phyloP scores from a whole-genome alignment of 2,888 invertebrate species.

The Seira sanloemensis region DNA sequence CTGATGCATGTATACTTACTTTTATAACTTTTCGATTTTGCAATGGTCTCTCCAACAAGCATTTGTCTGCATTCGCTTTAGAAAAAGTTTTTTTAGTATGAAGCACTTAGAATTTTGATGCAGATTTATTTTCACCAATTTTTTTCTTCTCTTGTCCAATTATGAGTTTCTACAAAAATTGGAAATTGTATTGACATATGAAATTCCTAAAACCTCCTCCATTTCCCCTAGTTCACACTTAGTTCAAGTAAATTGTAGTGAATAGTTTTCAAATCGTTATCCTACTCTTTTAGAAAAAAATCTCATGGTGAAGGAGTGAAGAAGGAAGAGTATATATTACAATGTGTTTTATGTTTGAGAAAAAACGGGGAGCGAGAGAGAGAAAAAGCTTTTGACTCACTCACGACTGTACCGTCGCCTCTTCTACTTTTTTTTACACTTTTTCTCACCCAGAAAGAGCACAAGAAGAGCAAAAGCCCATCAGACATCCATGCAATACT shows the following conservation, averaged over 20 bases:
- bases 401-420: conserved; percentile 46
- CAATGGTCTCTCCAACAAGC: background rate
- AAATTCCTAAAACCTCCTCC: background rate
- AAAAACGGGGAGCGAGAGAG: conserved; percentile 4
- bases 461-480: background rate
- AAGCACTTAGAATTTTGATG: background rate
- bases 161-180: no score
- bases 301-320: background rate
- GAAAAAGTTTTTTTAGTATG: background rate
- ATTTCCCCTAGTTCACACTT: background rate
- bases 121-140: background rate
- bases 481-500: conserved; percentile 20
- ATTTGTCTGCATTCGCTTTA: background rate
- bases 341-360: background rate
- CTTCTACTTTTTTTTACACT: conserved; percentile 8
- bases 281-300: background rate
- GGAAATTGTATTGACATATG: no score
- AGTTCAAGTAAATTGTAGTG: background rate
- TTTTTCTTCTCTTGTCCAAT: no score
- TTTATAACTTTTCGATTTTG: no score
- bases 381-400: conserved; percentile 45
- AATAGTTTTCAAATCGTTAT: background rate
- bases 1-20: background rate
- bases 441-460: conserved; percentile 34
- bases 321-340: background rate